Percentiles rank a stretch among this genome's conserved stretches.
Evolutionary conservation across 2,113 vertebrate species (phyloP).

Genomic region (Camelus dromedarius): DNA sequence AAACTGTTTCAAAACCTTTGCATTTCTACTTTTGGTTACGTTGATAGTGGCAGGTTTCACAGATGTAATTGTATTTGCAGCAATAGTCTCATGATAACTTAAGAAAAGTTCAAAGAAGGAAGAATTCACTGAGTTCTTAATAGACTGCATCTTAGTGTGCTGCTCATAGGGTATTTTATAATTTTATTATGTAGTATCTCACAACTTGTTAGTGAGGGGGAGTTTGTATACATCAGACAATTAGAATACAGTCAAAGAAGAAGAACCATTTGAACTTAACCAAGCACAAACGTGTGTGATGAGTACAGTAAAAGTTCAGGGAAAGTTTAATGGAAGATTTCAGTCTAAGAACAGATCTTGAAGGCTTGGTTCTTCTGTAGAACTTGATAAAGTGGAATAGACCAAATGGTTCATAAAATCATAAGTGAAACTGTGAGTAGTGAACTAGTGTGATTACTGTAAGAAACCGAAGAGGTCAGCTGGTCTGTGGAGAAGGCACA

Average conservation of each 20-base stretch:
- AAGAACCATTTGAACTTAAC: not conserved
- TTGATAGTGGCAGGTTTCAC: not conserved
- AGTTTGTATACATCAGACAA: not conserved
- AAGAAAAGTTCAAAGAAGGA: not conserved
- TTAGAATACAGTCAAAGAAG: not conserved
- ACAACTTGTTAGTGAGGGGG: not conserved
- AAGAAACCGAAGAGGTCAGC: not conserved
- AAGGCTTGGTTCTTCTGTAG: not conserved
- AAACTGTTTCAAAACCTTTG: conserved; percentile 9
- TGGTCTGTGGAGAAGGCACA: not conserved
- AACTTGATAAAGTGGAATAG: not conserved
- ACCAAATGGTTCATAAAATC: not conserved
- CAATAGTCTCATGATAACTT: not conserved
- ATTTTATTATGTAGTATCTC: not conserved
- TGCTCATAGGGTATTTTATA: not conserved
- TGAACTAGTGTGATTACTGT: not conserved
- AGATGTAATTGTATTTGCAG: not conserved
- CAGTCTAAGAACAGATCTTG: not conserved
- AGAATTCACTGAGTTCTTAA: not conserved
- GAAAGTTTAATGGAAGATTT: not conserved
- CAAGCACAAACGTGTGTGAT: not conserved
- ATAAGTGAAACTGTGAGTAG: not conserved
- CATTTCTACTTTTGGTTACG: not conserved
- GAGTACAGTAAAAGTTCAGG: not conserved
- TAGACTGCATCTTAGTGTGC: not conserved